phyloP scores from a whole-genome alignment of 2,797 vertebrate genomes.

The Artibeus jamaicensis region DNA sequence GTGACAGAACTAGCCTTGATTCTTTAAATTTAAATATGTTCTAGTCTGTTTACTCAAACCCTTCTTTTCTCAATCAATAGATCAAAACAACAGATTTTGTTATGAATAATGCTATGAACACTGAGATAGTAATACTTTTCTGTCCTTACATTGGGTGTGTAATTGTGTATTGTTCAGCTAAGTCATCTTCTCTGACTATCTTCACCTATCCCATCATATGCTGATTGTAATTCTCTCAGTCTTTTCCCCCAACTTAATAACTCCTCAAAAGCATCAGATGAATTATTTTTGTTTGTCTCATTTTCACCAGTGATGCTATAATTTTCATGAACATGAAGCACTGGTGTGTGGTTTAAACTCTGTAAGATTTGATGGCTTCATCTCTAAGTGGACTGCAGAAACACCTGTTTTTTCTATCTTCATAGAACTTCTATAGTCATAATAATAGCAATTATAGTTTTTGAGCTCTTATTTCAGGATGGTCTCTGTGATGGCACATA shows the following conservation, averaged over 20 bases:
- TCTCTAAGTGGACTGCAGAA: neutral
- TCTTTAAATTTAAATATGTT: neutral
- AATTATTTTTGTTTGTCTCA: constrained; percentile 12
- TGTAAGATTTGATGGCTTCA: neutral
- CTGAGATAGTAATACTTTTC: neutral
- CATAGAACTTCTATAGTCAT: neutral
- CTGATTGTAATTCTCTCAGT: neutral
- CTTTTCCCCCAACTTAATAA: neutral
- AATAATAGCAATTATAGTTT: neutral
- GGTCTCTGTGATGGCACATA: neutral
- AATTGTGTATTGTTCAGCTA: neutral
- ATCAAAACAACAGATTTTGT: neutral
- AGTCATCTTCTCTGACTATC: neutral
- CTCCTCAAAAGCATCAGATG: neutral
- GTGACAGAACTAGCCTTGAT: neutral
- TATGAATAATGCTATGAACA: neutral
- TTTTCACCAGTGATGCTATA: neutral
- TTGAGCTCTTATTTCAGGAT: neutral
- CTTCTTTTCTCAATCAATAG: neutral
- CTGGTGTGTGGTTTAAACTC: neutral
- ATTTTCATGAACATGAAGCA: neutral
- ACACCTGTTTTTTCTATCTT: neutral
- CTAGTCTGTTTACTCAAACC: neutral
- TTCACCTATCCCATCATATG: neutral
- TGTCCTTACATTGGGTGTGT: neutral